These are phyloP conservation scores for Drosophila ogumai DNA, from an alignment of 1,140 invertebrate species.

Conservation along the genomic window DNA sequence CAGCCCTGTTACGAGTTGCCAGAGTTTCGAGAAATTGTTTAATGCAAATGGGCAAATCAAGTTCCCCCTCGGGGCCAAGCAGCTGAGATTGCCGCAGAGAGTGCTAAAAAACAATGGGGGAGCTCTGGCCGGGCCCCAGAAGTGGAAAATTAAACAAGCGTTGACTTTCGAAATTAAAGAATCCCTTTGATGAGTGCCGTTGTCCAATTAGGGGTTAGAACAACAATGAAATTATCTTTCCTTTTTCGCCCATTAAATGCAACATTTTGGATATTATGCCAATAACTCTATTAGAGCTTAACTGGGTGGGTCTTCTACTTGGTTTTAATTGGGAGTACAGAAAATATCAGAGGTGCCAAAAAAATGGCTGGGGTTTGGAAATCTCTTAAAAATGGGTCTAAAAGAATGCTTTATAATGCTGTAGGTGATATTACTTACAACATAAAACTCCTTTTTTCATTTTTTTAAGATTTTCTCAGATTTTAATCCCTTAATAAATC, in stretches of 20 bases:
- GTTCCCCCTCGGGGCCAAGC: conserved; percentile 43
- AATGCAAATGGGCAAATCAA: conserved; percentile 62
- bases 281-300: conserved; percentile 21
- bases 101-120: conserved; percentile 39
- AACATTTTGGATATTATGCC: conserved; percentile 13
- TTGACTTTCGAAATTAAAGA: conserved; percentile 50
- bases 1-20: conserved; percentile 11
- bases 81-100: conserved; percentile 45
- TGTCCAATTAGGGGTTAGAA: conserved; percentile 46
- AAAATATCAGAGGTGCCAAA: neutral
- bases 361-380: neutral
- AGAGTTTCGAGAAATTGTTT: conserved; percentile 48
- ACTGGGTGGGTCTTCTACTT: neutral
- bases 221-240: conserved; percentile 31
- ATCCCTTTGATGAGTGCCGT: conserved; percentile 38
- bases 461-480: no score
- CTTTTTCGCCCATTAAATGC: conserved; percentile 24
- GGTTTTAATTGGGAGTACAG: neutral
- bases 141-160: conserved; percentile 41
- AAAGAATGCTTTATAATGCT: neutral
- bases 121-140: conserved; percentile 16
- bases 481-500: neutral
- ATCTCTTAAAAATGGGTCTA: neutral
- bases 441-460: no score
- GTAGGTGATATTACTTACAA: neutral